Percentiles rank a stretch among this genome's conserved stretches.
These are phyloP conservation scores for Volucella inflata DNA, from an alignment of 2,888 invertebrate genomes.

Conservation along the genomic window DNA sequence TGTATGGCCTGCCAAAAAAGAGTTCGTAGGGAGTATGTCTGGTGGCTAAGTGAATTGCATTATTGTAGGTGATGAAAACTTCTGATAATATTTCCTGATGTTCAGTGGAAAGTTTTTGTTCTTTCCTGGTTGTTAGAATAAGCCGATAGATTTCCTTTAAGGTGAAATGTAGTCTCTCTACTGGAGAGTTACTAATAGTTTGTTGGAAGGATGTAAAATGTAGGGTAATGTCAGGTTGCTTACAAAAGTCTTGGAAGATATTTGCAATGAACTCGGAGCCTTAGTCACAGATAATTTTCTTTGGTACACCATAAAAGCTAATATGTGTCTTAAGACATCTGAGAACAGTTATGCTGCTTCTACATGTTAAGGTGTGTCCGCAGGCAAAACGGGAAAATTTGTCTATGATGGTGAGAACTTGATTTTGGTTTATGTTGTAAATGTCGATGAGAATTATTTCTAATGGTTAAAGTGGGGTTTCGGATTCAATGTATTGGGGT, in stretches of 20 bases:
- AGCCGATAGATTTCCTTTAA: constrained; percentile 70
- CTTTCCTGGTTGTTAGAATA: constrained; percentile 43
- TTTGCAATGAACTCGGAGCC: constrained; percentile 32
- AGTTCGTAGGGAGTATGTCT: constrained; percentile 52
- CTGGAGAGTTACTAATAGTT: constrained; percentile 40
- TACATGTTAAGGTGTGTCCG: constrained; percentile 28
- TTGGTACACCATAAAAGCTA: constrained; percentile 28
- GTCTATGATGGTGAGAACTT: constrained; percentile 50
- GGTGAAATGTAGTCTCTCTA: constrained; percentile 40
- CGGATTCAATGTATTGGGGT: constrained; percentile 61
- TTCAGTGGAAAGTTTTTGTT: constrained; percentile 34
- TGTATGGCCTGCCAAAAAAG: constrained; percentile 43
- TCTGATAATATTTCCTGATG: constrained; percentile 57
- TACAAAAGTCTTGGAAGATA: constrained; percentile 40
- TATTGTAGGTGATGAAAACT: constrained; percentile 56
- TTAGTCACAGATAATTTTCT: constrained; percentile 38
- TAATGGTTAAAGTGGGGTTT: constrained; percentile 66
- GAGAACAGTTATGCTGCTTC: constrained; percentile 30
- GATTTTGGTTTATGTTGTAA: constrained; percentile 48
- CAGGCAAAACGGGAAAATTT: constrained; percentile 51
- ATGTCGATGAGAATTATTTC: constrained; percentile 50
- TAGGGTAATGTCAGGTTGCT: constrained; percentile 18
- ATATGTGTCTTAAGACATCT: constrained; percentile 19
- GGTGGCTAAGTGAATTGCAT: constrained; percentile 54
- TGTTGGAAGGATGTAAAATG: constrained; percentile 52